Evolutionary conservation across 2,888 invertebrate genomes (phyloP).

Genomic region (Lissonota sp.): DNA sequence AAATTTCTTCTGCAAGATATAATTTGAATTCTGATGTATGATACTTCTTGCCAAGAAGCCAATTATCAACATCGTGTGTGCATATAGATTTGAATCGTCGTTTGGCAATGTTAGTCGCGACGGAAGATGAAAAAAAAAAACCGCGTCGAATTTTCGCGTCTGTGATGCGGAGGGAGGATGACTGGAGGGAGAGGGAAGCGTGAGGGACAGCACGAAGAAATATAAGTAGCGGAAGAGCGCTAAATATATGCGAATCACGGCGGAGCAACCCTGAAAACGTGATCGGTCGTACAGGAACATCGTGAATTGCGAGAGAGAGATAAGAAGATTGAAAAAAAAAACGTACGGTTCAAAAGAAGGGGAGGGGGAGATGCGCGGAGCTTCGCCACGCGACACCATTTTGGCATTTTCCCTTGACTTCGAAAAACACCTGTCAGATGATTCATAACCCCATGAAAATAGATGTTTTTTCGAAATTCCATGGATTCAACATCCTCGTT

Average conservation of each 20-base stretch:
- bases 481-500: not conserved
- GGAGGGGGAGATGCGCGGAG: conserved; percentile 53
- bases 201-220: not conserved
- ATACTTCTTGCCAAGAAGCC: conserved; percentile 23
- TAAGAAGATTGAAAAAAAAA: not conserved
- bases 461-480: conserved; percentile 1
- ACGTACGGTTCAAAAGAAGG: not conserved
- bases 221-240: conserved; percentile 39
- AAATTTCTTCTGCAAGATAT: not conserved
- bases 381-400: conserved; percentile 77
- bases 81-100: not conserved
- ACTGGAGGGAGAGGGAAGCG: not conserved
- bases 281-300: conserved; percentile 48
- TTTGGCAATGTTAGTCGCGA: conserved; percentile 43
- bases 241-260: conserved; percentile 63
- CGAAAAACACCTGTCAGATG: conserved; percentile 74
- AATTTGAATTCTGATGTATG: conserved; percentile 6
- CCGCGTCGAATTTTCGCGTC: conserved; percentile 20
- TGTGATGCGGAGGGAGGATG: not conserved
- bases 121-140: not conserved
- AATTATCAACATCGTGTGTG: not conserved
- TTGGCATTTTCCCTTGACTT: conserved; percentile 70
- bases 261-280: conserved; percentile 44
- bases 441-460: conserved; percentile 34
- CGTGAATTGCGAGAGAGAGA: conserved; percentile 33